These are phyloP conservation scores for Anguilla obscura DNA, from an alignment of 2,797 vertebrate species.

Conservation along the genomic window DNA sequence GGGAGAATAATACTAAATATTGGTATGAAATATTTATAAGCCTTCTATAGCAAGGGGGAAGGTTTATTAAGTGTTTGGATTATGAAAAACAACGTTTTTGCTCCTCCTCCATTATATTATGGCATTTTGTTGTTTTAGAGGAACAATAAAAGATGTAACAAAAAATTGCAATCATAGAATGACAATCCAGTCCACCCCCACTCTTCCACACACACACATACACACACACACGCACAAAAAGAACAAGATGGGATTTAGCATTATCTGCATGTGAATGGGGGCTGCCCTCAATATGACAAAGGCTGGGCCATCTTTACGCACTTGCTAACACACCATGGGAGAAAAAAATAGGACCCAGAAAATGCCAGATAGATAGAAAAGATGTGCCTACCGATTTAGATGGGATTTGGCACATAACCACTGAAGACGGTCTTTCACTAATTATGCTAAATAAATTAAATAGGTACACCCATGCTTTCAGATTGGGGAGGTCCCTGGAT, in stretches of 20 bases:
- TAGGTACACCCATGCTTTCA: neutral
- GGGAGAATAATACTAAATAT: constrained; percentile 75
- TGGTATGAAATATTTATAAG: constrained; percentile 86
- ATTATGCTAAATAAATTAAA: constrained; percentile 22
- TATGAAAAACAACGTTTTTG: constrained; percentile 60
- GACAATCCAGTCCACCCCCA: neutral
- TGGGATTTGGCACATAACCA: constrained; percentile 35
- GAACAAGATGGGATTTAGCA: constrained; percentile 81
- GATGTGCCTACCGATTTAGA: constrained; percentile 34
- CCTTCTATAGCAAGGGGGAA: constrained; percentile 51
- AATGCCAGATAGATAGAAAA: constrained; percentile 12
- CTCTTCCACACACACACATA: neutral
- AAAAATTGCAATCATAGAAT: constrained; percentile 41
- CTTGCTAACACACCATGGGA: constrained; percentile 72
- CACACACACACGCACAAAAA: constrained; percentile 42
- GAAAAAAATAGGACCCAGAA: constrained; percentile 32
- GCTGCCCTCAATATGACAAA: constrained; percentile 66
- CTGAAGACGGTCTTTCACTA: constrained; percentile 12
- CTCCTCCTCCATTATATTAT: constrained; percentile 52
- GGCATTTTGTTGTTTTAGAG: constrained; percentile 36
- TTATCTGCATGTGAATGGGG: constrained; percentile 92
- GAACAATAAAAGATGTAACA: constrained; percentile 40
- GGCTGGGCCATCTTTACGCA: constrained; percentile 69
- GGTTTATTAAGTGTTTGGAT: constrained; percentile 67
- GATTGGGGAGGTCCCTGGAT: neutral